Conservation (phyloP, 2,888 invertebrate genomes). For the Lacanobia wlatinum region DNA sequence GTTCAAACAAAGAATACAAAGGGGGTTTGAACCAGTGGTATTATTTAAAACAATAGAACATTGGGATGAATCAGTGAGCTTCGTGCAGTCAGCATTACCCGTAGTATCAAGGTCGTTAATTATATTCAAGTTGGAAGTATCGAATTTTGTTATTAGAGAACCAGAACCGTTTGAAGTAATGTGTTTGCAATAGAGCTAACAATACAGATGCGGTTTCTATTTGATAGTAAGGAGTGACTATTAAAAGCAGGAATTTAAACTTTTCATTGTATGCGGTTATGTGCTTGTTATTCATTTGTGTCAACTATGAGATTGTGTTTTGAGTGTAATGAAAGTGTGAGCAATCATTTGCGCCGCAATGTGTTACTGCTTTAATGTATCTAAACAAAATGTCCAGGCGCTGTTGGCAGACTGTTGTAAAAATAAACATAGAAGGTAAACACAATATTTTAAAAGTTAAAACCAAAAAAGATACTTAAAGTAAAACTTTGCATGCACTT, state of each 20-base stretch:
- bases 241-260: too few species aligned
- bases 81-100: neutral
- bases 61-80: neutral
- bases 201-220: neutral
- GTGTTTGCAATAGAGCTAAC: neutral
- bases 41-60: neutral
- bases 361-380: neutral
- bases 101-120: neutral
- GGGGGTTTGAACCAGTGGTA: neutral
- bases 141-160: too few species aligned
- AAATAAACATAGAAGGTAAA: too few species aligned
- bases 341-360: conserved; percentile 1
- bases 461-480: too few species aligned
- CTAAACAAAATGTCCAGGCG: too few species aligned
- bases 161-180: neutral
- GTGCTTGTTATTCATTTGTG: neutral
- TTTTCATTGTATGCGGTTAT: too few species aligned
- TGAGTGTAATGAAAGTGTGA: neutral
- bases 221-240: neutral
- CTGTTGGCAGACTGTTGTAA: neutral
- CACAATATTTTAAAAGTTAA: too few species aligned
- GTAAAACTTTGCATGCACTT: too few species aligned
- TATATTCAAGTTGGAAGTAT: neutral
- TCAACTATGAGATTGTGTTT: too few species aligned
- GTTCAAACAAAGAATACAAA: conserved; percentile 1